Base-by-base conservation (phyloP, 2,113 vertebrate species). In the Oostethus manadensis region DNA sequence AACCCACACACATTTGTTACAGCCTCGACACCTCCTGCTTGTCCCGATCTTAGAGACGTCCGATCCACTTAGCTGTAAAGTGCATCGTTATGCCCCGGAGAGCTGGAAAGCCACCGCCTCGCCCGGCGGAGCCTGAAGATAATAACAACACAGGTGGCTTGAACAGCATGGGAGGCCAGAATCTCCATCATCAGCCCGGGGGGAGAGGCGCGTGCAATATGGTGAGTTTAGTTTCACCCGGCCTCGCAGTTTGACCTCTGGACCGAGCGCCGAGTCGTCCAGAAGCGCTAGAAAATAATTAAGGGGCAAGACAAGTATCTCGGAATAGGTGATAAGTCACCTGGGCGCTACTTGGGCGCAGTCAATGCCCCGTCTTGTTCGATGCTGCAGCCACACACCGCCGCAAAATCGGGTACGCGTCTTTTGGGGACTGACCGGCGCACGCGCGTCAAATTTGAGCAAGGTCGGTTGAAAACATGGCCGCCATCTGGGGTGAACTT, bases 191-290 rank as follows among this genome's bases (percentile, higher is more conserved):
- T 77, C 73, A 76, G 80, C 82, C 88, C 73, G 56, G 77, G 82
- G 80, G 73, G 84, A 79, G 74, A 79, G 45, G 74, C 71, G 74
- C 58, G 70, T 5, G 69, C 89, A 90, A 91, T 90, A 91, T 89
- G 89, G 89, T 80, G 76, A 84, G 80, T 87, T 91, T 88, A 89
- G 87, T 84, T 84, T 87, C 88, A 88, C 85, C 84, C 88, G 87
- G 86, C 83, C 89, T 87, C 87, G 88, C 87, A 90, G 87, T 90
- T 89, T 90, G 89, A 90, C 90, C 89, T 85, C 86, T 83, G 80
- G 76, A 79, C 82, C 78, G 69, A 45, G 83, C 84, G 88, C 84
- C 87, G 78, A 58, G 72, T 77, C 79, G 82, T 80, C 82, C 85
- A 75, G 84, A 89, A 86, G 84, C 86, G 84, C 84, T 84, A 73